phyloP scores from a whole-genome alignment of 2,113 vertebrate species.

The Aegithalos caudatus region DNA sequence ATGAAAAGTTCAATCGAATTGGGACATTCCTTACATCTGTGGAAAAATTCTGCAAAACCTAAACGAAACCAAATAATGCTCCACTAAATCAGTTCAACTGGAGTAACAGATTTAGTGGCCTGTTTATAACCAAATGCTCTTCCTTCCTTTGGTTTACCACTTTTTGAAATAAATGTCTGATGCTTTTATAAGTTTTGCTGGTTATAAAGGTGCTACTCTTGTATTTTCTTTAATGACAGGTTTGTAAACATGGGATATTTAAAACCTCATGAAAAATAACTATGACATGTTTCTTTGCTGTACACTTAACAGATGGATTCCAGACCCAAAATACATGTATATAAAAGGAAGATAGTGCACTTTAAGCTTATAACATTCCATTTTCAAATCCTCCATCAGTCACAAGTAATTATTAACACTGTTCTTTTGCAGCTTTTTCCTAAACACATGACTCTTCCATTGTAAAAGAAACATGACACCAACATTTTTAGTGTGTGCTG shows the following conservation, averaged over 20 bases:
- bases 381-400: conserved; percentile 5
- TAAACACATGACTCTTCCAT: neutral
- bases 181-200: conserved; percentile 33
- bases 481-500: neutral
- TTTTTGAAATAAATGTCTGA: neutral
- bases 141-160: neutral
- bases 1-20: neutral
- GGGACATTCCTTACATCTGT: neutral
- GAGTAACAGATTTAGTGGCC: neutral
- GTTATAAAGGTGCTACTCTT: conserved; percentile 28
- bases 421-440: neutral
- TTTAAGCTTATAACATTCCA: conserved; percentile 15
- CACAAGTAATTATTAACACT: conserved; percentile 18
- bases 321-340: neutral
- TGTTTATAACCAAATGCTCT: neutral
- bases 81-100: neutral
- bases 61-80: neutral
- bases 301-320: conserved; percentile 25
- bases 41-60: neutral
- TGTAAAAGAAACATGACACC: conserved; percentile 8
- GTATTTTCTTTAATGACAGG: neutral
- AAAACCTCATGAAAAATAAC: conserved; percentile 49
- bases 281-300: neutral
- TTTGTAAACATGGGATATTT: conserved; percentile 4
- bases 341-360: conserved; percentile 55